These are phyloP conservation scores for Poeciliopsis turrubarensis DNA, from an alignment of 2,113 vertebrate genomes.

Conservation along the genomic window DNA sequence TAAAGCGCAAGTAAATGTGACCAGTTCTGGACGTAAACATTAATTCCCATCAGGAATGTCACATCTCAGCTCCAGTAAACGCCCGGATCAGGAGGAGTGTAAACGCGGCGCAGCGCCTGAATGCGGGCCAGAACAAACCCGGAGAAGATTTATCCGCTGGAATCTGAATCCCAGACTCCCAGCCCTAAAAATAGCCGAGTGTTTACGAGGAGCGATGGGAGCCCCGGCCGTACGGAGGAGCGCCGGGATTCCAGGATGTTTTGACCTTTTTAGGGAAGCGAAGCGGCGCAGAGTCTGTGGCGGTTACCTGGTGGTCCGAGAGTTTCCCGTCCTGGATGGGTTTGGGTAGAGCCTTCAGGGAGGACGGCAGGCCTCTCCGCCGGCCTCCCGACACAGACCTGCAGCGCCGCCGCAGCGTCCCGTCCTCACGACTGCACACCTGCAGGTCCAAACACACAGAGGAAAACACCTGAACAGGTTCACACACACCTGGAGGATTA, in stretches of 20 bases:
- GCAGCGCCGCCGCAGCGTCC: constrained; percentile 81
- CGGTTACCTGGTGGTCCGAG: constrained; percentile 83
- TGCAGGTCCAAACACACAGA: not conserved
- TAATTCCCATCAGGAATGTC: not conserved
- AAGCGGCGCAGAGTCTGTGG: not conserved
- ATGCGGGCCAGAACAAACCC: not conserved
- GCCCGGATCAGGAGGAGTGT: not conserved
- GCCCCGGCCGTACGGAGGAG: not conserved
- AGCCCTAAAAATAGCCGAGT: not conserved
- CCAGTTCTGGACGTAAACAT: not conserved
- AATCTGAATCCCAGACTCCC: not conserved
- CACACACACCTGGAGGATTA: too few relatives aligned
- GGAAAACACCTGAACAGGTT: too few relatives aligned
- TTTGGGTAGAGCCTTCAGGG: constrained; percentile 86
- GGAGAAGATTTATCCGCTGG: not conserved
- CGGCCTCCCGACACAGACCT: constrained; percentile 81
- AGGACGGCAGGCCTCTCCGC: constrained; percentile 88
- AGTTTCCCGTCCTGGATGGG: constrained; percentile 81
- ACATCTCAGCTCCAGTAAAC: not conserved
- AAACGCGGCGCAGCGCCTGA: not conserved
- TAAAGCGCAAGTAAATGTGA: too few relatives aligned
- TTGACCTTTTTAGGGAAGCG: not conserved
- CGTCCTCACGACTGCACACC: constrained; percentile 91
- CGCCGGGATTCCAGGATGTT: not conserved
- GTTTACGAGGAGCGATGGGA: not conserved